Percentiles rank a stretch among this genome's conserved stretches.
phyloP scores from a whole-genome alignment of 2,797 vertebrate genomes.

The Dallia pectoralis region DNA sequence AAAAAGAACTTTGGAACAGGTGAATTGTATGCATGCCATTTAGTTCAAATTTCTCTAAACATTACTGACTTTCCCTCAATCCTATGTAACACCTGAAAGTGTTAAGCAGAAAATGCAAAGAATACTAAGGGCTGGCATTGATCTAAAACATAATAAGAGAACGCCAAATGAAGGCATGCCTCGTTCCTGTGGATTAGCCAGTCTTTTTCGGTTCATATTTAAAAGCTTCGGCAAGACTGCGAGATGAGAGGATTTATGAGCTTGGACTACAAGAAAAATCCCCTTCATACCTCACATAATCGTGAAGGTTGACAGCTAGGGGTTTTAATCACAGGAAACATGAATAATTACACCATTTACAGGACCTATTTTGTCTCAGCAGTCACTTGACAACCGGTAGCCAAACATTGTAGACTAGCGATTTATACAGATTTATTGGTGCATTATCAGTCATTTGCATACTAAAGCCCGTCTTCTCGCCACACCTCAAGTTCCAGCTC shows the following conservation, averaged over 20 bases:
- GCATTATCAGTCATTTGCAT: no score
- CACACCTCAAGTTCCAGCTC: no score
- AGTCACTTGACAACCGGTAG: no score
- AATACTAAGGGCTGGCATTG: conserved; percentile 28
- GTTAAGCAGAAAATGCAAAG: conserved; percentile 37
- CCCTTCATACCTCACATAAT: no score
- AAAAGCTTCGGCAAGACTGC: background rate
- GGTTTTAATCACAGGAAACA: no score
- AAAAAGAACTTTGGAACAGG: background rate
- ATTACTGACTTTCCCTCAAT: background rate
- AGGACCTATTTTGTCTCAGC: no score
- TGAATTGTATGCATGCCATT: background rate
- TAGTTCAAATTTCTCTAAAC: background rate
- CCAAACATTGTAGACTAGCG: background rate
- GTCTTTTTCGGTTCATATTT: background rate
- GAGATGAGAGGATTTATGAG: background rate
- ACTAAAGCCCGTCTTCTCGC: no score
- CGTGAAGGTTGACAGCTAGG: background rate
- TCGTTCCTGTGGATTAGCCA: conserved; percentile 29
- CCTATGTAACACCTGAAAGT: conserved; percentile 25
- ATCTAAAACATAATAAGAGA: conserved; percentile 24
- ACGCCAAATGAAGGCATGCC: conserved; percentile 17
- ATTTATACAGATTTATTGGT: no score
- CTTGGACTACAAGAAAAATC: no score
- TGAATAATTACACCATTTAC: background rate